phyloP scores from a whole-genome alignment of 2,888 invertebrate genomes.

The Hydroisotoma schaefferi region DNA sequence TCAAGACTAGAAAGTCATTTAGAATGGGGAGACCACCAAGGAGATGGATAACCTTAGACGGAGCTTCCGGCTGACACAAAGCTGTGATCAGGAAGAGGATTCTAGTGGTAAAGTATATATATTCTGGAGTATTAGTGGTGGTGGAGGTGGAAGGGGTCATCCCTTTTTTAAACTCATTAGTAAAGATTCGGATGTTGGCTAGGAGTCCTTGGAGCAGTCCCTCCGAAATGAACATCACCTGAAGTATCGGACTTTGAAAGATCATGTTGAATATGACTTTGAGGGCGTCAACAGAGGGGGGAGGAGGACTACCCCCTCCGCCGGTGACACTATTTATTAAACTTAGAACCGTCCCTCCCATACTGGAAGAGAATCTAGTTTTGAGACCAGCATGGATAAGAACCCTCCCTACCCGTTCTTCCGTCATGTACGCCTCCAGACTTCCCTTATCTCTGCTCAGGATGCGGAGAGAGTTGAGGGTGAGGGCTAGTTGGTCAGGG shows the following conservation, averaged over 20 bases:
- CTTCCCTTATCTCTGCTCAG: slow-evolving; percentile 74
- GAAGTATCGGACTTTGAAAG: slow-evolving; percentile 67
- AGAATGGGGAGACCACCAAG: slow-evolving; percentile 67
- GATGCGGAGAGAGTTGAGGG: slow-evolving; percentile 61
- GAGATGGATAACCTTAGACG: slow-evolving; percentile 63
- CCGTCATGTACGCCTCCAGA: slow-evolving; percentile 65
- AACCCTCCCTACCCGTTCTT: slow-evolving; percentile 65
- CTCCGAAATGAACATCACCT: slow-evolving; percentile 61
- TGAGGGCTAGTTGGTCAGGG: not conserved
- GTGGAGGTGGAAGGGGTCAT: slow-evolving; percentile 49
- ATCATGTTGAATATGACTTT: slow-evolving; percentile 87
- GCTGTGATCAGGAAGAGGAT: slow-evolving; percentile 85
- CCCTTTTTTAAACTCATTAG: slow-evolving; percentile 55
- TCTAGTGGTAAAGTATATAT: slow-evolving; percentile 83
- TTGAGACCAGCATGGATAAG: slow-evolving; percentile 62
- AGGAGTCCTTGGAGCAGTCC: slow-evolving; percentile 69
- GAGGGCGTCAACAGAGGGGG: slow-evolving; percentile 64
- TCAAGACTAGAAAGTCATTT: slow-evolving; percentile 61
- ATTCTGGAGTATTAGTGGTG: slow-evolving; percentile 59
- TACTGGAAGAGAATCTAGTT: slow-evolving; percentile 42
- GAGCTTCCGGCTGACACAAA: slow-evolving; percentile 64
- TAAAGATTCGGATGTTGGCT: slow-evolving; percentile 66
- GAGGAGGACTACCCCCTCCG: not conserved
- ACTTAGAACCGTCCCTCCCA: not conserved
- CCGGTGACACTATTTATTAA: not conserved